These are phyloP conservation scores for Samia ricini DNA, from an alignment of 1,140 invertebrate genomes.

Conservation along the genomic window DNA sequence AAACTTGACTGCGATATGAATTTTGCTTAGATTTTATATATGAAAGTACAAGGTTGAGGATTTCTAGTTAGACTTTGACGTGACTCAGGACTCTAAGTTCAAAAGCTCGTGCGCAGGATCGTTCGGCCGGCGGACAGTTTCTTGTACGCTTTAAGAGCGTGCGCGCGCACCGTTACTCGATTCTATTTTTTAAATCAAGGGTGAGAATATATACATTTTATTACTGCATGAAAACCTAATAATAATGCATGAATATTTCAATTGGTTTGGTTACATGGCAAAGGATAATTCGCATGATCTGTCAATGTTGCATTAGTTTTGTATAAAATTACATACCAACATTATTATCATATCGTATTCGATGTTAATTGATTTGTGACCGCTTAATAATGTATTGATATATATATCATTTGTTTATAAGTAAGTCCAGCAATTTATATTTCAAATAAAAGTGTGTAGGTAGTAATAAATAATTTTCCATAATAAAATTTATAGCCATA, in stretches of 20 bases:
- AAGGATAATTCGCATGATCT: neutral
- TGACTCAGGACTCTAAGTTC: constrained; percentile 3
- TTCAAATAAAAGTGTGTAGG: too few species aligned
- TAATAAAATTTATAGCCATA: too few species aligned
- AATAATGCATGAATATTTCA: neutral
- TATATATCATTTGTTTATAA: neutral
- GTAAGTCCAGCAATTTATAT: too few species aligned
- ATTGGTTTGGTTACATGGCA: neutral
- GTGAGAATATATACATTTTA: constrained; percentile 1
- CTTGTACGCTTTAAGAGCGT: neutral
- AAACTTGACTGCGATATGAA: neutral
- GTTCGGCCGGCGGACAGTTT: neutral
- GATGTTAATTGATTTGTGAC: neutral
- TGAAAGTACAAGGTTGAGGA: neutral
- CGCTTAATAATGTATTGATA: neutral
- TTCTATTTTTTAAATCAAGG: neutral
- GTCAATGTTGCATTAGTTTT: neutral
- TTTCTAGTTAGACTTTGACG: neutral
- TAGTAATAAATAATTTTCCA: too few species aligned
- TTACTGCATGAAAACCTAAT: neutral
- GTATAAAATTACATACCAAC: neutral
- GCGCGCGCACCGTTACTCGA: constrained; percentile 3
- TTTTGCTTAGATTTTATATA: neutral
- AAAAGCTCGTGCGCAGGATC: neutral
- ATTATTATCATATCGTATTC: too few species aligned